Evolutionary conservation across 2,113 vertebrate species (phyloP).

Genomic region (Papio anubis): DNA sequence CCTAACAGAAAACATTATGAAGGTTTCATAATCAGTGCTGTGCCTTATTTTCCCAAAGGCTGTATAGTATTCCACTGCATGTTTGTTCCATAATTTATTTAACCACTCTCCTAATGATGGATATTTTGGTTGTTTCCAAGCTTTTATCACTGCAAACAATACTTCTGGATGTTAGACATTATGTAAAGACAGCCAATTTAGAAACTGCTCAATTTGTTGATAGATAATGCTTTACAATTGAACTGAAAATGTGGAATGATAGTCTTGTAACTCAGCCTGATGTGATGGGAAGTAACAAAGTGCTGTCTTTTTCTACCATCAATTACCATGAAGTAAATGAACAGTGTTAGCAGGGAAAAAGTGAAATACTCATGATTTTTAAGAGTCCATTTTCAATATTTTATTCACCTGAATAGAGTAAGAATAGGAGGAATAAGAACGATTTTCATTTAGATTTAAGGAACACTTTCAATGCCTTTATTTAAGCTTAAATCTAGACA

Average conservation of each 20-base stretch:
- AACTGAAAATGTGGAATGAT: slow-evolving; percentile 66
- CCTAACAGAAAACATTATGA: neutral
- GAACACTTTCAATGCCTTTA: neutral
- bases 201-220: slow-evolving; percentile 26
- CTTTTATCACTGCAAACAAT: slow-evolving; percentile 34
- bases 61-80: neutral
- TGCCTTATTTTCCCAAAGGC: neutral
- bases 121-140: slow-evolving; percentile 35
- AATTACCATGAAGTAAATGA: slow-evolving; percentile 47
- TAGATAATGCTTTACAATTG: slow-evolving; percentile 61
- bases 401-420: neutral
- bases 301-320: neutral
- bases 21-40: neutral
- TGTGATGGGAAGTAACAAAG: slow-evolving; percentile 48
- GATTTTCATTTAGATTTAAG: neutral
- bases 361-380: neutral
- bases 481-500: neutral
- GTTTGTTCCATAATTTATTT: slow-evolving; percentile 13
- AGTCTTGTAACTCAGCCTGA: slow-evolving; percentile 44
- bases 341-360: slow-evolving; percentile 44
- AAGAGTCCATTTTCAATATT: neutral
- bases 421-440: neutral
- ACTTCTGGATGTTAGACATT: slow-evolving; percentile 30
- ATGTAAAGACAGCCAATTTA: slow-evolving; percentile 30
- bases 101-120: neutral